Conservation (phyloP, 2,888 invertebrate genomes). For the Spatulosminthurus flaviceps region DNA sequence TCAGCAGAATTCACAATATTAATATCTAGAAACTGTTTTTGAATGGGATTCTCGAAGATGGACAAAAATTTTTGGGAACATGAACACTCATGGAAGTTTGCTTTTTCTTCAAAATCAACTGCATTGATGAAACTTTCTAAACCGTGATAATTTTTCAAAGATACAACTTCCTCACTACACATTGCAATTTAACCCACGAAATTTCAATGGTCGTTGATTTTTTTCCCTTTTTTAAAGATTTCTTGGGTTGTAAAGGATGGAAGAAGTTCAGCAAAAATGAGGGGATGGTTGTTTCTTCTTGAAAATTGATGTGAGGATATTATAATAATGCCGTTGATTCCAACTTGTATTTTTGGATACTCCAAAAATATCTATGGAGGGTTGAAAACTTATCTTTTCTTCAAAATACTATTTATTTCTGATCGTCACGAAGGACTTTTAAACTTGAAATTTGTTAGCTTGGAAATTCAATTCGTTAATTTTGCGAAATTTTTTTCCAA, state of each 20-base stretch:
- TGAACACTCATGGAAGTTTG: constrained; percentile 23
- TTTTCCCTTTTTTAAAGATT: not conserved
- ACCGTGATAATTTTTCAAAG: constrained; percentile 30
- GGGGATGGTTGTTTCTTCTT: no score
- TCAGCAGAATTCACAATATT: not conserved
- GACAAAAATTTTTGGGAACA: constrained; percentile 29
- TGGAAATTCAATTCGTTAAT: not conserved
- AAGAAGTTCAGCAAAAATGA: no score
- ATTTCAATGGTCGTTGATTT: not conserved
- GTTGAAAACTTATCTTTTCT: not conserved
- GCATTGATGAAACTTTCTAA: constrained; percentile 20
- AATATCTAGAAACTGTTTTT: constrained; percentile 29
- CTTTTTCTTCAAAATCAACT: not conserved
- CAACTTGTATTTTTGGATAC: no score
- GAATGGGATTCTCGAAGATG: constrained; percentile 8
- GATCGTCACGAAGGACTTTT: not conserved
- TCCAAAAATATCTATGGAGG: no score
- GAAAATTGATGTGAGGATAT: no score
- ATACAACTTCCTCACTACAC: constrained; percentile 33
- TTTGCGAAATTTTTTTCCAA: no score
- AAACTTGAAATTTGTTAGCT: not conserved
- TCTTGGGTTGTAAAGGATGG: no score
- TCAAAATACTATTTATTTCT: not conserved
- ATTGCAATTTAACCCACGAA: constrained; percentile 34
- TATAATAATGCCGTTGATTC: no score